Evolutionary conservation across 2,888 invertebrate species (phyloP).

Genomic region (Lydus trimaculatus): DNA sequence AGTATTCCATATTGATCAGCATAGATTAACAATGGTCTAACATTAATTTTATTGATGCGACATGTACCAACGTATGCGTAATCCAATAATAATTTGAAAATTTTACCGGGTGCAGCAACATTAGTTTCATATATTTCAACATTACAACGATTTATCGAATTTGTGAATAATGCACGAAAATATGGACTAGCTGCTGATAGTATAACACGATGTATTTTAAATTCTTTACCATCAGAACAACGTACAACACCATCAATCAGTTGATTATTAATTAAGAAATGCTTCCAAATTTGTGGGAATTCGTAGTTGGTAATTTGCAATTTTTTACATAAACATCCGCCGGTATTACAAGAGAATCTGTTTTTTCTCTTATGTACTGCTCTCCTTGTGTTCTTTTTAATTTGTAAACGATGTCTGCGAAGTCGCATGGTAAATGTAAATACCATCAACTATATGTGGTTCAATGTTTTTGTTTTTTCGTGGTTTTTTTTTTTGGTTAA

Average conservation of each 20-base stretch:
- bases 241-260: slow-evolving; percentile 75
- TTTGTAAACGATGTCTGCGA: slow-evolving; percentile 21
- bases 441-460: slow-evolving; percentile 43
- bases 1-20: slow-evolving; percentile 79
- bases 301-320: slow-evolving; percentile 62
- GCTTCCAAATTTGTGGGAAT: slow-evolving; percentile 74
- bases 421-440: slow-evolving; percentile 43
- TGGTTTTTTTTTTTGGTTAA: too few species aligned
- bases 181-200: slow-evolving; percentile 77
- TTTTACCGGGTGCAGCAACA: slow-evolving; percentile 67
- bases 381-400: slow-evolving; percentile 27
- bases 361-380: slow-evolving; percentile 28
- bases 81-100: slow-evolving; percentile 73
- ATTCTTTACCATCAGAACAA: slow-evolving; percentile 68
- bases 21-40: slow-evolving; percentile 72
- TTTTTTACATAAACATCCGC: slow-evolving; percentile 34
- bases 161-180: slow-evolving; percentile 74
- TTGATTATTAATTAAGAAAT: slow-evolving; percentile 70
- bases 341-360: slow-evolving; percentile 27
- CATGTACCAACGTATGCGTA: slow-evolving; percentile 78
- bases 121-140: slow-evolving; percentile 69
- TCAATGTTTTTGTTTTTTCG: slow-evolving; percentile 42
- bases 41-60: slow-evolving; percentile 70
- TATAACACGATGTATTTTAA: slow-evolving; percentile 74
- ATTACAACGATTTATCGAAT: slow-evolving; percentile 69